These are phyloP conservation scores for Esox niger DNA, from an alignment of 2,113 vertebrate species.

Conservation along the genomic window DNA sequence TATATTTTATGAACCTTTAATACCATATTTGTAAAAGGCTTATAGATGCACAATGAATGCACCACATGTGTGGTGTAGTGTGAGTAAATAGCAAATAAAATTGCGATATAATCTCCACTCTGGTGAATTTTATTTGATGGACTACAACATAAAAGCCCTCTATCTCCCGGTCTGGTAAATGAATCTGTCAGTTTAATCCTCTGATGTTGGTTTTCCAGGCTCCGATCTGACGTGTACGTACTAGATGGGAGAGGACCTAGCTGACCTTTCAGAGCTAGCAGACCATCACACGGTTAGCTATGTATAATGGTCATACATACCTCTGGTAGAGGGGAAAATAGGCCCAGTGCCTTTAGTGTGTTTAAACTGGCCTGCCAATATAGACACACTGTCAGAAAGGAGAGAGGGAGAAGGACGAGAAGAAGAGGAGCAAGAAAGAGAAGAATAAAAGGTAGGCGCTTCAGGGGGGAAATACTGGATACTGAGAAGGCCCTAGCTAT, in stretches of 20 bases:
- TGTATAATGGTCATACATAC: constrained; percentile 56
- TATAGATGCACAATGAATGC: too few species aligned
- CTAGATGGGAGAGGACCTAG: constrained; percentile 58
- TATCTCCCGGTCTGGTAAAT: neutral
- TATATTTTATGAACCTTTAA: too few species aligned
- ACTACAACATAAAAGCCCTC: neutral
- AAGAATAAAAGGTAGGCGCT: too few species aligned
- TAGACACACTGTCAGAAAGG: neutral
- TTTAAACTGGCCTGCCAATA: neutral
- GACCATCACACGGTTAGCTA: constrained; percentile 73
- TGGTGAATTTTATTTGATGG: neutral
- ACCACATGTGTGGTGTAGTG: too few species aligned
- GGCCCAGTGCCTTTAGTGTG: constrained; percentile 42
- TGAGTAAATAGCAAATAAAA: too few species aligned
- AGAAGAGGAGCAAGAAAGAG: too few species aligned
- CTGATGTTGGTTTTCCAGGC: constrained; percentile 27
- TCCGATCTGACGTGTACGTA: constrained; percentile 13
- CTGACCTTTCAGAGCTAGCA: constrained; percentile 57
- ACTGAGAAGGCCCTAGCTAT: neutral
- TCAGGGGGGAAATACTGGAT: too few species aligned
- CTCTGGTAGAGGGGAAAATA: constrained; percentile 58
- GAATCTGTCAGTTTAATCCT: constrained; percentile 36
- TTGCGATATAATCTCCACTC: neutral
- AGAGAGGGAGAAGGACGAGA: too few species aligned
- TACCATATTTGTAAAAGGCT: too few species aligned